Percentiles rank a stretch among this genome's conserved stretches.
Conservation (phyloP, 2,113 vertebrate species). For the Forbesichthys papilliferus region DNA sequence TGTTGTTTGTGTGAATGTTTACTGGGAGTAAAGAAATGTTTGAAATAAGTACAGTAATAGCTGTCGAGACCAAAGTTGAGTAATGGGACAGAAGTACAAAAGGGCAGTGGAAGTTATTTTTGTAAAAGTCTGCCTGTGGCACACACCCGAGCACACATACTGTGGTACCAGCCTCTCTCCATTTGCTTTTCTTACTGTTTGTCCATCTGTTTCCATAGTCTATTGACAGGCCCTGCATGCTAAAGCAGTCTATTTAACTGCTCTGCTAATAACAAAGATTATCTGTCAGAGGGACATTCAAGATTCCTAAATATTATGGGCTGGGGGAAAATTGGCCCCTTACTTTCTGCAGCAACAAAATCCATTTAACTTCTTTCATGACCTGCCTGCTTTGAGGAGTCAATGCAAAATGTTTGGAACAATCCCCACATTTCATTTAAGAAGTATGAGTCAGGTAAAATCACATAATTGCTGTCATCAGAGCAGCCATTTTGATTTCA, state of each 20-base stretch:
- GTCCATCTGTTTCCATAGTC: slow-evolving; percentile 12
- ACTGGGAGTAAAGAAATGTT: too few relatives aligned
- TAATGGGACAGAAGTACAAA: neutral
- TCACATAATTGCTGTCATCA: slow-evolving; percentile 48
- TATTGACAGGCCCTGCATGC: slow-evolving; percentile 33
- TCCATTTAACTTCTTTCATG: slow-evolving; percentile 33
- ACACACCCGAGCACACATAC: neutral
- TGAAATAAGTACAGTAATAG: too few relatives aligned
- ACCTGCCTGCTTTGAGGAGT: slow-evolving; percentile 28
- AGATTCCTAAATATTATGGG: slow-evolving; percentile 43
- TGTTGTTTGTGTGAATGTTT: too few relatives aligned
- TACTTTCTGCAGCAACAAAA: slow-evolving; percentile 44
- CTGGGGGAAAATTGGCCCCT: slow-evolving; percentile 36
- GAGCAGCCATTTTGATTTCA: slow-evolving; percentile 42
- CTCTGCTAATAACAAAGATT: slow-evolving; percentile 46
- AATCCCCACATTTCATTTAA: slow-evolving; percentile 27
- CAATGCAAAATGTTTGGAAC: slow-evolving; percentile 1
- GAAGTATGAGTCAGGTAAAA: slow-evolving; percentile 16
- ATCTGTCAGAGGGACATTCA: slow-evolving; percentile 41
- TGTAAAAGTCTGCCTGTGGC: slow-evolving; percentile 1
- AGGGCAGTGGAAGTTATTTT: neutral
- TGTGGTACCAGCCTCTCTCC: neutral
- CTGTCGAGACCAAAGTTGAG: too few relatives aligned
- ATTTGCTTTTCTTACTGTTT: neutral
- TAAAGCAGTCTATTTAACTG: slow-evolving; percentile 37